These are phyloP conservation scores for Cheilosia pagana DNA, from an alignment of 2,888 invertebrate genomes.

Conservation along the genomic window DNA sequence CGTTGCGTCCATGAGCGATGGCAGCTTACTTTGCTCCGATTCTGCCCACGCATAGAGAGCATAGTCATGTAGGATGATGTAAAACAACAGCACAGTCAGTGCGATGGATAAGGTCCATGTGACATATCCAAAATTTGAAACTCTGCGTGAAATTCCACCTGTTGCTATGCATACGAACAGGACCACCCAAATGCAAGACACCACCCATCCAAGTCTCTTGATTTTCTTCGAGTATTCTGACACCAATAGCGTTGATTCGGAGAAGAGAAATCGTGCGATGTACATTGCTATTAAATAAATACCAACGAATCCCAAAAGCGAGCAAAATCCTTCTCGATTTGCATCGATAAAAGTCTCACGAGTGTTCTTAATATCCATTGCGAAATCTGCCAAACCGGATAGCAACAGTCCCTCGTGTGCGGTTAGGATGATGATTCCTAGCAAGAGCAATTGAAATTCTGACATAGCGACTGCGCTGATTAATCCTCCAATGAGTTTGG, in stretches of 20 bases:
- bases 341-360: constrained; percentile 88
- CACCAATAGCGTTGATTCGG: constrained; percentile 79
- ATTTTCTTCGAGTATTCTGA: constrained; percentile 78
- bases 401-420: constrained; percentile 88
- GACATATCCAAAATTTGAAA: constrained; percentile 93
- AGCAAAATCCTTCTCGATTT: constrained; percentile 96
- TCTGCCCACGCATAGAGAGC: constrained; percentile 54
- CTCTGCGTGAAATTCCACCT: constrained; percentile 89
- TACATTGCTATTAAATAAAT: constrained; percentile 91
- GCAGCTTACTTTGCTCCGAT: constrained; percentile 83
- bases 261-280: constrained; percentile 85
- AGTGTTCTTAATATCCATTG: constrained; percentile 85
- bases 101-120: constrained; percentile 89
- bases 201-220: constrained; percentile 76
- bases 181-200: constrained; percentile 83
- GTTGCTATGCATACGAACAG: constrained; percentile 84
- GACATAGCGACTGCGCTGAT: constrained; percentile 73
- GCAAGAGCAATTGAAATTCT: constrained; percentile 81
- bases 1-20: constrained; percentile 87
- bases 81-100: constrained; percentile 86
- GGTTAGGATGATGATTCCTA: constrained; percentile 84
- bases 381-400: constrained; percentile 88
- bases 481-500: constrained; percentile 89
- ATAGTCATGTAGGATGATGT: constrained; percentile 84
- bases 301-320: constrained; percentile 92